Base-by-base conservation (phyloP, 2,888 invertebrate species). In the Rhingia rostrata region DNA sequence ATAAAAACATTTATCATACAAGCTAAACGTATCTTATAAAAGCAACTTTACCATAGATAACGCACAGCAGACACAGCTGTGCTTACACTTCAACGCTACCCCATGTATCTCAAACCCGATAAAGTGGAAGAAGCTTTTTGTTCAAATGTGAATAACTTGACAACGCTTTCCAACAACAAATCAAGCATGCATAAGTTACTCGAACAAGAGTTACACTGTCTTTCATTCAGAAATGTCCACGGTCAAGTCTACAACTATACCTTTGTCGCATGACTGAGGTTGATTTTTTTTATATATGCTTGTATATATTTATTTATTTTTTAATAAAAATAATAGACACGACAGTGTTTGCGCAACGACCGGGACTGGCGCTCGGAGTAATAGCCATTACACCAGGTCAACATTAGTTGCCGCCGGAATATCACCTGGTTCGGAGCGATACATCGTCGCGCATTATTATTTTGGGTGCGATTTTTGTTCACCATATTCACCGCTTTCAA, bases 221-320 rank as follows among this genome's bases (percentile, higher is more conserved):
- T 75, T 84, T 84, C 84, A 84, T 84, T 84, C 84, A 84, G 84
- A 84, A 84, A 70, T 84, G 70, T 80, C 80, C 84, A 84, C 80
- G 84, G 84, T 84, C 84, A 84, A 84, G 84, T 79, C 80, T 61
- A 84, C 84, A 75, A 83, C 69, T 56, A 22, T 22, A 54, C 73
- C 60, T 81, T 75, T 69, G 49, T 80, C 66, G 74, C 70, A 75
- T 75, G 84, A 61, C 80, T 70, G 30, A 12, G 67, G 61, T 43
- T 73, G 39, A 12, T 45, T 64, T 79, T 73, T 61, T 58, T 32
- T 60, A 37, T 32, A 39, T n/a, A n/a, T 5, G 53, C 10, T 12
- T 43, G 22, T 7, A 63, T 53, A 72, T 63, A 67, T 63, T 53
- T 63, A 72, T 61, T 32, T 43, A 49, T 37, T 60, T 60, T 35